Conservation (phyloP, 2,888 invertebrate genomes). For the Sussaba pulchella region DNA sequence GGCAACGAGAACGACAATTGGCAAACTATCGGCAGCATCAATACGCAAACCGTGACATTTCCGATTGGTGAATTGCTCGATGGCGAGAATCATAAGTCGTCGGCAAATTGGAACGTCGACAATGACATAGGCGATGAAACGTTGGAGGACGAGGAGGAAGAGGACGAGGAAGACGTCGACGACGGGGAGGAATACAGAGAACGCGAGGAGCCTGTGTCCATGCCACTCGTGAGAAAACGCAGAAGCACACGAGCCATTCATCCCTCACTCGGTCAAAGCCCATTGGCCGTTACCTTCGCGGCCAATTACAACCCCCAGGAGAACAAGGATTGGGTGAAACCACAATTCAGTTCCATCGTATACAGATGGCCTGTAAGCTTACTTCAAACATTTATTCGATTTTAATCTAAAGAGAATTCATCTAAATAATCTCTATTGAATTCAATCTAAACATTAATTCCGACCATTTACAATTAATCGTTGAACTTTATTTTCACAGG, state of each 20-base stretch:
- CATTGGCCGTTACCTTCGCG: slow-evolving; percentile 91
- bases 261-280: slow-evolving; percentile 87
- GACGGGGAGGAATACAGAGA: slow-evolving; percentile 63
- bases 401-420: no score
- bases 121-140: slow-evolving; percentile 60
- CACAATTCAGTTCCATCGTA: slow-evolving; percentile 96
- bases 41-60: slow-evolving; percentile 41
- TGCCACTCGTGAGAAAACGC: slow-evolving; percentile 70
- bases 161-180: slow-evolving; percentile 62
- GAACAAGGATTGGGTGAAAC: slow-evolving; percentile 93
- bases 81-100: slow-evolving; percentile 49
- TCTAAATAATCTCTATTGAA: no score
- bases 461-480: background rate
- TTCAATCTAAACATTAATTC: no score
- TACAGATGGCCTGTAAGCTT: slow-evolving; percentile 88
- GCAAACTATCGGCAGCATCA: slow-evolving; percentile 32
- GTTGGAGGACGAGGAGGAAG: slow-evolving; percentile 57
- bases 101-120: slow-evolving; percentile 56
- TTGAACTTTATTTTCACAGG: slow-evolving; percentile 84
- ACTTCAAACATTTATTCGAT: no score
- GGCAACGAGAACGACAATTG: slow-evolving; percentile 47
- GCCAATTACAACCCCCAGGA: slow-evolving; percentile 90
- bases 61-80: slow-evolving; percentile 43
- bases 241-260: slow-evolving; percentile 69
- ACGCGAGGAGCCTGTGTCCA: slow-evolving; percentile 55